Evolutionary conservation across 2,888 invertebrate species (phyloP).

Genomic region (Melanostoma mellinum): DNA sequence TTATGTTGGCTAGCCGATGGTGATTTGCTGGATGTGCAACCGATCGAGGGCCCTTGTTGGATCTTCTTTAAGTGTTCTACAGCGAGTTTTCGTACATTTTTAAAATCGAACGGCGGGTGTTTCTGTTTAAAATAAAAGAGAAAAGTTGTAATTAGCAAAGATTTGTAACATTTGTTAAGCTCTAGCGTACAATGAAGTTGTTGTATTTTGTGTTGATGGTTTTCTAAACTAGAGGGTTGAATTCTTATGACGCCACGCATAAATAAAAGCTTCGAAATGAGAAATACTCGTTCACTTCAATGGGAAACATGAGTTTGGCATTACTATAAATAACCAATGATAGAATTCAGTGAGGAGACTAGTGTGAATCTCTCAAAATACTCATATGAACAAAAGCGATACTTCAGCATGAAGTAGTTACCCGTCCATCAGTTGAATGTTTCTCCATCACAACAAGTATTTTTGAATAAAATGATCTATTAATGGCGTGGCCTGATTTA

Average conservation of each 20-base stretch:
- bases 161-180: background rate
- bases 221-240: no score
- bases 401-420: conserved; percentile 52
- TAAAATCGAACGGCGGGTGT: conserved; percentile 74
- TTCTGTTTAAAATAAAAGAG: conserved; percentile 29
- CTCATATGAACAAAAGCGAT: conserved; percentile 34
- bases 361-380: background rate
- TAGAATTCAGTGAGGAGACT: background rate
- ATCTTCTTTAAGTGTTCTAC: conserved; percentile 76
- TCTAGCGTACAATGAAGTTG: background rate
- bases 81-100: conserved; percentile 76
- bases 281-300: no score
- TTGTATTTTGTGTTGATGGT: background rate
- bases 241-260: no score
- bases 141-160: background rate
- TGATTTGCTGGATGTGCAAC: conserved; percentile 33
- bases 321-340: background rate
- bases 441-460: conserved; percentile 55
- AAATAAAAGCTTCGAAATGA: no score
- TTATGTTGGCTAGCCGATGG: conserved; percentile 26
- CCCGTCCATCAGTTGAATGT: conserved; percentile 54
- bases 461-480: conserved; percentile 59
- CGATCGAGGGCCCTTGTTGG: conserved; percentile 64
- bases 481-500: conserved; percentile 56
- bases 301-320: no score